These are phyloP conservation scores for Crotalus helleri DNA, from an alignment of 2,113 vertebrate genomes.

Conservation along the genomic window DNA sequence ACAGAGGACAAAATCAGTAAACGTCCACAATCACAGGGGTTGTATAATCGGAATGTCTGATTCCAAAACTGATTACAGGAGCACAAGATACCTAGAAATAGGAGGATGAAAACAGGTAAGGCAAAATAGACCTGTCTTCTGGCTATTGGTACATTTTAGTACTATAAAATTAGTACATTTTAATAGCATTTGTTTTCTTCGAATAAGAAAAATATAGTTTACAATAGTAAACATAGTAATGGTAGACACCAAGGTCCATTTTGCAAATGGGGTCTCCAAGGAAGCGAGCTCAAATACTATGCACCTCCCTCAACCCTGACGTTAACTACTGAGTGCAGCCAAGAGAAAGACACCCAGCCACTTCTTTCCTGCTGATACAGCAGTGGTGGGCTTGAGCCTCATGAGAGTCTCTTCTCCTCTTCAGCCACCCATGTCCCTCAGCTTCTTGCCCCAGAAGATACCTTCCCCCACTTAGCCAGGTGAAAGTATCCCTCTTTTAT, in stretches of 20 bases:
- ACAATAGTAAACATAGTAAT: neutral
- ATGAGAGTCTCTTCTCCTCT: neutral
- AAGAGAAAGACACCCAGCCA: neutral
- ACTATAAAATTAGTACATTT: neutral
- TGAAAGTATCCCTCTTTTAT: neutral
- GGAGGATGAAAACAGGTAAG: neutral
- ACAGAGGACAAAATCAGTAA: conserved; percentile 35
- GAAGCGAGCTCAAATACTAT: neutral
- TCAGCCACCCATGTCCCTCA: neutral
- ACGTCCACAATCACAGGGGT: conserved; percentile 54
- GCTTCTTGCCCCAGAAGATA: neutral
- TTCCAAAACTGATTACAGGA: conserved; percentile 55
- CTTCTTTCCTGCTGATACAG: neutral
- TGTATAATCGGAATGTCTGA: conserved; percentile 65
- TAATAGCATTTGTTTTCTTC: neutral
- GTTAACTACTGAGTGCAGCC: neutral
- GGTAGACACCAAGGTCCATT: neutral
- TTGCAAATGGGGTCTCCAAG: neutral
- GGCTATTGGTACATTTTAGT: neutral
- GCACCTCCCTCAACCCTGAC: neutral
- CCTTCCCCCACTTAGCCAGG: neutral
- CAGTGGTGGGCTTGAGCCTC: neutral
- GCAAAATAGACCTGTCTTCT: neutral
- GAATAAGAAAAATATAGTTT: neutral
- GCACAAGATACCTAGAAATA: conserved; percentile 42